Evolutionary conservation across 2,797 vertebrate genomes (phyloP).

Genomic region (Sebastolobus altivelis): DNA sequence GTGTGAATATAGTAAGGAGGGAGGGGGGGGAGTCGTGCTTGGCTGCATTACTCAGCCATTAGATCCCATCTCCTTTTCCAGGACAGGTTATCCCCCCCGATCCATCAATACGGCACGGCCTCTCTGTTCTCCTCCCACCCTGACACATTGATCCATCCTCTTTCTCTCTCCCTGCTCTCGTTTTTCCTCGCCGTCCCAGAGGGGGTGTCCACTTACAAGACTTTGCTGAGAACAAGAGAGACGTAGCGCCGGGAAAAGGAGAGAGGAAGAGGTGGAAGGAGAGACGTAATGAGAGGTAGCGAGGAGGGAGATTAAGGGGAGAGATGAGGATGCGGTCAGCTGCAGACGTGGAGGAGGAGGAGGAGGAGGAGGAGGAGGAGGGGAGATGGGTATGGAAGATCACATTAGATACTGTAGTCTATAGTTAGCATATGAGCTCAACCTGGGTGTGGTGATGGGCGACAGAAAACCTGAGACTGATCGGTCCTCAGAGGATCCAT

Average conservation of each 20-base stretch:
- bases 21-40: constrained; percentile 7
- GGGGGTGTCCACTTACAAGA: constrained; percentile 81
- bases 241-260: constrained; percentile 36
- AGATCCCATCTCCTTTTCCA: constrained; percentile 49
- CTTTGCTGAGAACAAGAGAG: constrained; percentile 58
- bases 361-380: constrained; percentile 1
- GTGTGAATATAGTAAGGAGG: neutral
- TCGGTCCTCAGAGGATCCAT: constrained; percentile 8
- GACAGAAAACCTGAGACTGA: constrained; percentile 40
- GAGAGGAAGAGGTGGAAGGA: constrained; percentile 36
- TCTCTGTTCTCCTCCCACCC: constrained; percentile 45
- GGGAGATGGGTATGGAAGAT: constrained; percentile 26
- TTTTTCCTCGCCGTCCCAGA: constrained; percentile 65
- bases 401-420: constrained; percentile 44
- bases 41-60: constrained; percentile 65
- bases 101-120: constrained; percentile 58
- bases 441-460: constrained; percentile 54
- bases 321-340: constrained; percentile 38
- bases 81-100: constrained; percentile 59
- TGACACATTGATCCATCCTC: constrained; percentile 70
- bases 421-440: constrained; percentile 61
- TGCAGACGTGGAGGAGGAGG: constrained; percentile 33
- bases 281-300: constrained; percentile 31
- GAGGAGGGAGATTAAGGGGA: constrained; percentile 43
- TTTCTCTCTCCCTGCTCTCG: constrained; percentile 67